Percentiles rank a stretch among this genome's conserved stretches.
phyloP scores from a whole-genome alignment of 2,888 invertebrate genomes.

The Microctonus hyperodae region DNA sequence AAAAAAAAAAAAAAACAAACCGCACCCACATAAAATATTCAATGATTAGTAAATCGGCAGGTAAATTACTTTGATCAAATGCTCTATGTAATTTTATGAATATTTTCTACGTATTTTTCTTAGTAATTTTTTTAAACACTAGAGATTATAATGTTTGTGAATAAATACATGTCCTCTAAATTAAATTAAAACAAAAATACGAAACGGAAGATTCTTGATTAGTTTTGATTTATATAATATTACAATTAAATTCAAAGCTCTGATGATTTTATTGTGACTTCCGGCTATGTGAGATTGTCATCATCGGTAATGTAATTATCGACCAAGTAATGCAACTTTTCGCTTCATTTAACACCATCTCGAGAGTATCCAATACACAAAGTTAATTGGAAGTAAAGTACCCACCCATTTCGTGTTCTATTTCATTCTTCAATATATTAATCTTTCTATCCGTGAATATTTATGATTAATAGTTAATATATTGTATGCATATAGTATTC shows the following conservation, averaged over 20 bases:
- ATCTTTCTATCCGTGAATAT: background rate
- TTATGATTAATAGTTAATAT: no score
- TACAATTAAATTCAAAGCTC: constrained; percentile 11
- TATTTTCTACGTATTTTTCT: constrained; percentile 1
- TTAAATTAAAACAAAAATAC: background rate
- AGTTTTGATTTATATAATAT: constrained; percentile 39
- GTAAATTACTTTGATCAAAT: constrained; percentile 22
- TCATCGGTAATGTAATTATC: constrained; percentile 36
- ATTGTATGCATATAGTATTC: no score
- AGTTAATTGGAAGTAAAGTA: constrained; percentile 21
- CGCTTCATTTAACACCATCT: constrained; percentile 34
- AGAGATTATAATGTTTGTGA: background rate
- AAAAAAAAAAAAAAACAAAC: constrained; percentile 6
- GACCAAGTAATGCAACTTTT: constrained; percentile 24
- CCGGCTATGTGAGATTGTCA: constrained; percentile 29
- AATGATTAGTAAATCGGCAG: constrained; percentile 25
- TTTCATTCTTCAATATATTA: constrained; percentile 25
- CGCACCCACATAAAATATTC: constrained; percentile 28
- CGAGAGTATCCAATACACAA: constrained; percentile 5
- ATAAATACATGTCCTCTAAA: no score
- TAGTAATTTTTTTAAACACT: no score
- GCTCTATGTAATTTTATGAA: constrained; percentile 10
- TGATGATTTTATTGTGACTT: constrained; percentile 39
- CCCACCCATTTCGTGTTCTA: background rate
- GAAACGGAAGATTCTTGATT: constrained; percentile 22